Evolutionary conservation across 2,888 invertebrate genomes (phyloP).

Genomic region (Cactoblastis cactorum): DNA sequence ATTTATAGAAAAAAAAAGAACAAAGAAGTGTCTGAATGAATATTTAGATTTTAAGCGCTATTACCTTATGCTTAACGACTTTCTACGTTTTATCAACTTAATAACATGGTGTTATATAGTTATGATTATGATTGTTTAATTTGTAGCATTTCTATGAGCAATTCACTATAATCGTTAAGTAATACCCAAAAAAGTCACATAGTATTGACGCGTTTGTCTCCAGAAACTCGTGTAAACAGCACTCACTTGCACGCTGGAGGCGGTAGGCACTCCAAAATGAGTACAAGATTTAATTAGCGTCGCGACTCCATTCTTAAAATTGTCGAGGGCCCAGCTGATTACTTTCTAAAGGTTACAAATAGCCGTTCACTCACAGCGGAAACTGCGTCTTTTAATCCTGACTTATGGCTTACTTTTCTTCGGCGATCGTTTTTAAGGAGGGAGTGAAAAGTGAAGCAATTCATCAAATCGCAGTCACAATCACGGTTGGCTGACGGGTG

Average conservation of each 20-base stretch:
- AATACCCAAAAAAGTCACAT: too few relatives aligned
- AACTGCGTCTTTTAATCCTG: slow-evolving; percentile 14
- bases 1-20: too few relatives aligned
- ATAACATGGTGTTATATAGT: too few relatives aligned
- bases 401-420: slow-evolving; percentile 13
- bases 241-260: not conserved
- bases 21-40: too few relatives aligned
- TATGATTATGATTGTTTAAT: too few relatives aligned
- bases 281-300: slow-evolving; percentile 41
- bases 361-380: slow-evolving; percentile 1
- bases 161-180: too few relatives aligned
- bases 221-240: not conserved
- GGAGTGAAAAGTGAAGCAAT: slow-evolving; percentile 52
- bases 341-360: slow-evolving; percentile 14
- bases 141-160: too few relatives aligned
- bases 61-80: too few relatives aligned
- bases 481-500: slow-evolving; percentile 54
- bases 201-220: not conserved
- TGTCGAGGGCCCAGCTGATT: slow-evolving; percentile 15
- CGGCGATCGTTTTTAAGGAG: slow-evolving; percentile 21
- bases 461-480: slow-evolving; percentile 65
- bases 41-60: too few relatives aligned
- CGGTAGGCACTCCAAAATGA: slow-evolving; percentile 18
- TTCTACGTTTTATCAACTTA: too few relatives aligned
- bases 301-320: slow-evolving; percentile 36